Evolutionary conservation across 2,888 invertebrate genomes (phyloP).

Genomic region (Nomada flava): DNA sequence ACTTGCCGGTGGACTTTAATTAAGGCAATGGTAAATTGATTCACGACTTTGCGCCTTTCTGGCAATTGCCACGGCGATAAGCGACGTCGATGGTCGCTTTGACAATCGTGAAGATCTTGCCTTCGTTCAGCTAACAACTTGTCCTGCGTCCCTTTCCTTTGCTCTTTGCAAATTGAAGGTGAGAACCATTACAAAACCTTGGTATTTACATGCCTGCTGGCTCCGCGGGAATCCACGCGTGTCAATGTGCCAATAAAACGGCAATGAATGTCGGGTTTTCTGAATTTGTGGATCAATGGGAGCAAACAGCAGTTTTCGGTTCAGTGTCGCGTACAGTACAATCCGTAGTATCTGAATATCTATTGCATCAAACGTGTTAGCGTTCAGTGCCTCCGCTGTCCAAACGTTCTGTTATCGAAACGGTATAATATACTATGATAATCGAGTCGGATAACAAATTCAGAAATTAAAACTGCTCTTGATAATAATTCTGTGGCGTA

Average conservation of each 20-base stretch:
- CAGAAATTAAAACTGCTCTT: no score
- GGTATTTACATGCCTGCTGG: conserved; percentile 25
- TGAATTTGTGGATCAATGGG: not conserved
- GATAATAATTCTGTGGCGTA: no score
- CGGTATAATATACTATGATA: no score
- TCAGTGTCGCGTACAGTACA: not conserved
- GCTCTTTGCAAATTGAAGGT: conserved; percentile 51
- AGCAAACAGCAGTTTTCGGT: not conserved
- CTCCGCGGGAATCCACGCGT: conserved; percentile 11
- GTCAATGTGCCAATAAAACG: conserved; percentile 26
- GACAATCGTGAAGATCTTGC: conserved; percentile 27
- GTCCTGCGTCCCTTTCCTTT: conserved; percentile 46
- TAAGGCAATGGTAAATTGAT: not conserved
- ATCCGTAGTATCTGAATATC: no score
- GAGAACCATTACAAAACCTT: conserved; percentile 49
- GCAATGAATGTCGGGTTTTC: conserved; percentile 6
- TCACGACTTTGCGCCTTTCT: not conserved
- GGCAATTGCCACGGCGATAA: not conserved
- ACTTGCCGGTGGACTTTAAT: not conserved
- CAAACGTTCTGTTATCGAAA: no score
- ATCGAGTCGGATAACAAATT: no score
- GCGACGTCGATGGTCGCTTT: conserved; percentile 15
- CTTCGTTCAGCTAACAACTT: conserved; percentile 6
- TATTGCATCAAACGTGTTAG: no score
- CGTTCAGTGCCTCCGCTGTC: no score